phyloP scores from a whole-genome alignment of 2,888 invertebrate species.

The Sympetrum striolatum region DNA sequence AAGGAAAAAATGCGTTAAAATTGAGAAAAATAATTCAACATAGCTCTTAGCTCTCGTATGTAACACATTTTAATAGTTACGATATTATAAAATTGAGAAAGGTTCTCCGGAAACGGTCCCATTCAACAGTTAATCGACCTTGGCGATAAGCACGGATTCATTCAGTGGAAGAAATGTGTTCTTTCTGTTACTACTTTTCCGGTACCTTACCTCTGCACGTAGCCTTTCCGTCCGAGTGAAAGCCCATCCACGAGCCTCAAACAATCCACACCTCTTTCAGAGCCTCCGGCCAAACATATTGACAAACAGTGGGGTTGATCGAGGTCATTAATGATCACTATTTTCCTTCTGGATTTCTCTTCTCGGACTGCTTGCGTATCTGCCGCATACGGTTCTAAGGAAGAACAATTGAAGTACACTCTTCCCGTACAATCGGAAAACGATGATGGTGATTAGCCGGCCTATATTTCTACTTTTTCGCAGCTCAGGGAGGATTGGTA shows the following conservation, averaged over 20 bases:
- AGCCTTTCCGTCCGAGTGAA: neutral
- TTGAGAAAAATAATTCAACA: no score
- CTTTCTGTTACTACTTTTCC: neutral
- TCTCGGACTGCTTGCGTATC: neutral
- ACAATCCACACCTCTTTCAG: neutral
- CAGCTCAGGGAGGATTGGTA: no score
- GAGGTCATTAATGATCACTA: neutral
- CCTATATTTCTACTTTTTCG: no score
- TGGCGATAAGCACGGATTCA: neutral
- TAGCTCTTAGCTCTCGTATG: no score
- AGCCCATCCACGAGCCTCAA: neutral
- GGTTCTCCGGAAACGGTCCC: no score
- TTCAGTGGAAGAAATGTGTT: neutral
- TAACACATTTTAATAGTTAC: no score
- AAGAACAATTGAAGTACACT: no score
- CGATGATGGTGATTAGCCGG: no score
- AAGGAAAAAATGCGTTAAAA: no score
- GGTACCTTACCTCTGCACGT: neutral
- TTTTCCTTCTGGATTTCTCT: neutral
- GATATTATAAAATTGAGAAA: no score
- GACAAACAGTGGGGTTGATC: neutral
- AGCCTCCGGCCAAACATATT: neutral
- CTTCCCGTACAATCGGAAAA: no score
- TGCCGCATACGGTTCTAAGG: no score
- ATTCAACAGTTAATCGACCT: neutral